phyloP scores from a whole-genome alignment of 2,113 vertebrate genomes.

The Paracanthobrama guichenoti region DNA sequence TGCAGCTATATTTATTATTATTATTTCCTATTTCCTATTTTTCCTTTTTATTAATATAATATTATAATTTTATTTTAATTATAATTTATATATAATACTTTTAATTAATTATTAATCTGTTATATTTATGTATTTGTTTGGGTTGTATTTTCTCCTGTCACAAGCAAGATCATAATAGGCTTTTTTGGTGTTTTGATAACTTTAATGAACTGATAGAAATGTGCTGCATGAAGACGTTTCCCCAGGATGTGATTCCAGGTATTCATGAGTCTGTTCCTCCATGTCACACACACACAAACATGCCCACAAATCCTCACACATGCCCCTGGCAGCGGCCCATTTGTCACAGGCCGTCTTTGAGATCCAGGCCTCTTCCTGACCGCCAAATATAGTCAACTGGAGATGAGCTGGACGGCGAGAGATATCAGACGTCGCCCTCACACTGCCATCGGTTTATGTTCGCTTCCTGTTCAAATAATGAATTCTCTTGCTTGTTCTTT shows the following conservation, averaged over 20 bases:
- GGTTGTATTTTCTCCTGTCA: too few species aligned
- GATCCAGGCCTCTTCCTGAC: conserved; percentile 71
- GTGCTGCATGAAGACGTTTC: background rate
- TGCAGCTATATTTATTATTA: too few species aligned
- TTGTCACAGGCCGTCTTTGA: conserved; percentile 72
- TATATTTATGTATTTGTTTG: too few species aligned
- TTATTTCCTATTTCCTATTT: too few species aligned
- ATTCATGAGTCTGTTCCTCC: conserved; percentile 22
- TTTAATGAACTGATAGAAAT: background rate
- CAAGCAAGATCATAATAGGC: too few species aligned
- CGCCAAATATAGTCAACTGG: conserved; percentile 80
- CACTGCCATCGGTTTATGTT: background rate
- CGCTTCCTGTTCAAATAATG: background rate
- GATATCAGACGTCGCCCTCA: background rate
- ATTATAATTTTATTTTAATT: too few species aligned
- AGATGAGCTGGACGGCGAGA: conserved; percentile 22
- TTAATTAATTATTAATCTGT: too few species aligned
- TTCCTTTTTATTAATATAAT: too few species aligned
- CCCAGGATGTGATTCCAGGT: background rate
- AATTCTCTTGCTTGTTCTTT: background rate
- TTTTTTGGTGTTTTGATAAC: too few species aligned
- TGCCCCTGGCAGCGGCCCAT: conserved; percentile 72
- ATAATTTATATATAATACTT: too few species aligned
- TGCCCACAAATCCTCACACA: conserved; percentile 61
- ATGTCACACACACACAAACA: conserved; percentile 32